Base-by-base conservation (phyloP, 2,113 vertebrate genomes). In the Micromys minutus region DNA sequence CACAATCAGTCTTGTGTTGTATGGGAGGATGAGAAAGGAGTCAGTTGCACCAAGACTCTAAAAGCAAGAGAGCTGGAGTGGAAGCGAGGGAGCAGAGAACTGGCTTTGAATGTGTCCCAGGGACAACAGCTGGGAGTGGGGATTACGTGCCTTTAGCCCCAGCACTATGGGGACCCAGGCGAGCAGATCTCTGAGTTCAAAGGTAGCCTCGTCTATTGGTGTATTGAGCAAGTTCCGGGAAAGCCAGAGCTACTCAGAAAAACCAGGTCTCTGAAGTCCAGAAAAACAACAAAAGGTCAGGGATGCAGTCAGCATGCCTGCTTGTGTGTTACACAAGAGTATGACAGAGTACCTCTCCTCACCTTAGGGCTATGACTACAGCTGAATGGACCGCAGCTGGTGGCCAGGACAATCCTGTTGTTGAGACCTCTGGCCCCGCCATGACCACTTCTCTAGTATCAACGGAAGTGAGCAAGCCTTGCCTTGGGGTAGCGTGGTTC, bases 361-460 rank as follows among this genome's bases (percentile, higher is more conserved):
- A 2, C 15, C 74, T 19, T 65, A 21, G 55, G 36, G 63, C 55
- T 47, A 15, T 39, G 61, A 36, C 59, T 34, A 17, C 22, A 39
- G 15, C 85, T 2, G 16, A 21, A 3, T 5, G 61, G 31, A 24
- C 55, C 26, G 76, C 1, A 24, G 42, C 36, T n/a, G 63, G 83
- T 71, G 89, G 76, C 67, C 87, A 79, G 0, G 0, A 34, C 31
- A 19, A 1, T 7, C 3, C 85, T 8, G 47, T 29, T 29, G 4
- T 34, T 85, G 34, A 74, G 67, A 15, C 61, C 29, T 6, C 52
- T 7, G 29, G 5, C 99, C 96, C 98, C 89, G 96, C 99, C 99
- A 98, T 99, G 99, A 97, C 98, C 99, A 99, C 94, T 98, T 99
- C 87, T 98, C 97, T 99, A 99, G 98, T 99, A 99, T 98, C 99